Evolutionary conservation across 2,888 invertebrate species (phyloP), one percentile per base, ranked within the genome.

Genomic region (Cantharis lateralis): DNA sequence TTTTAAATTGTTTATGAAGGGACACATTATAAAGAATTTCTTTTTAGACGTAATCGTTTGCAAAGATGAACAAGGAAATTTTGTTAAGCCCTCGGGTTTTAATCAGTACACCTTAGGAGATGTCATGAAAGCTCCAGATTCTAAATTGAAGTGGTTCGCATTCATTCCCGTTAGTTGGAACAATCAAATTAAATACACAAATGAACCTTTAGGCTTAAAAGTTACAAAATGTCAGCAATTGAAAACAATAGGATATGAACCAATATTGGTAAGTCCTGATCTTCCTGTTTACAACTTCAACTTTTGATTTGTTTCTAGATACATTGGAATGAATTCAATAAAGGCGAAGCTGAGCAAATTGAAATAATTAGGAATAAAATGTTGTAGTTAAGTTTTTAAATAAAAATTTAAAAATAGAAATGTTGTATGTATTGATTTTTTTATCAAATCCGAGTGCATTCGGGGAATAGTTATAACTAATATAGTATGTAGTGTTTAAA

Each of bases 191-290:
- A 86, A 90, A 71, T 88, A 90, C 24, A 89, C 89, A 15, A 84
- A 88, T 32, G 85, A 83, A 24, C 89, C 90, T 10, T 90, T 91
- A 62, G 95, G 95, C 11, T 88, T 89, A 16, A 88, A 91, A 77
- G 83, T 87, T n/a, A 88, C 91, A 84, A 95, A 95, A 88, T 79
- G 93, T 13, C 89, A 91, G 75, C 94, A 95, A 82, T 88, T 95
- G 15, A 84, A 88, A 81, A 85, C 89, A 71, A 85, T 95, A 74
- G 93, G 93, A 48, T 93, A 91, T 84, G 88, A 88, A 83, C 89
- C 91, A 10, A 86, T 89, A 75, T 82, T 91, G 88, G 93, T 93
- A 89, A 88, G 87, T 83, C 20, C n/a, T 28, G 4, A 9, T 61
- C 9, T 15, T 62, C 13, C 16, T 10, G 3, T 16, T 16, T 11